Evolutionary conservation across 2,797 vertebrate species (phyloP), one percentile per base, ranked within the genome.

Genomic region (Remorina albescens): DNA sequence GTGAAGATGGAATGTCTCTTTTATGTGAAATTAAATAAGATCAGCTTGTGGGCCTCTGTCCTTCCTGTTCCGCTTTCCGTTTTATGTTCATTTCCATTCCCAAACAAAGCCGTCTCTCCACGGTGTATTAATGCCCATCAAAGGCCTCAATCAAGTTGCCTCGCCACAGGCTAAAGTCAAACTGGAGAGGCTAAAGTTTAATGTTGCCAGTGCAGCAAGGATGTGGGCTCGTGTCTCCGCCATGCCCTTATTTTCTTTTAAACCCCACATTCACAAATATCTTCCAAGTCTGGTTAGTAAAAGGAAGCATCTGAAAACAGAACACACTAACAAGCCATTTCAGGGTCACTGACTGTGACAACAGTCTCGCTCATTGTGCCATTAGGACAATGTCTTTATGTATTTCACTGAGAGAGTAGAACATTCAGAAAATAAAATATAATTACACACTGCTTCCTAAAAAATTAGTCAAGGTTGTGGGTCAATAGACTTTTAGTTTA

Each of bases 81-180:
- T 88, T 90, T 85, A 80, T 76, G 75, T 88, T 91, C 85, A 81
- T 90, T 86, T 91, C 86, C 84, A 84, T 89, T 81, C 81, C 69
- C 26, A 58, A 84, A 94, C 91, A 93, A 94, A 91, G 87, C 80
- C 71, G 76, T 54, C 81, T 90, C 85, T 87, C 91, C 89, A 94
- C 77, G 84, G 80, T 84, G 83, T 86, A 89, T 95, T 93, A 93
- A 87, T 87, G 86, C 87, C 89, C 91, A 92, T 93, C 87, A 92
- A 93, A 91, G 86, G 84, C 83, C 83, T 93, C 87, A 88, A 91
- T 88, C 90, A 89, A 76, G 82, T 86, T 61, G 46, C 86, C 69
- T 89, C 71, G 90, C 93, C 92, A 88, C 86, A 82, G 91, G 93
- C 90, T 78, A 92, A 65, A 88, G 80, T 76, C 79, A 69, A 80